Percentiles rank a stretch among this genome's conserved stretches.
phyloP scores from a whole-genome alignment of 2,888 invertebrate species.

The Stomorhina lunata region DNA sequence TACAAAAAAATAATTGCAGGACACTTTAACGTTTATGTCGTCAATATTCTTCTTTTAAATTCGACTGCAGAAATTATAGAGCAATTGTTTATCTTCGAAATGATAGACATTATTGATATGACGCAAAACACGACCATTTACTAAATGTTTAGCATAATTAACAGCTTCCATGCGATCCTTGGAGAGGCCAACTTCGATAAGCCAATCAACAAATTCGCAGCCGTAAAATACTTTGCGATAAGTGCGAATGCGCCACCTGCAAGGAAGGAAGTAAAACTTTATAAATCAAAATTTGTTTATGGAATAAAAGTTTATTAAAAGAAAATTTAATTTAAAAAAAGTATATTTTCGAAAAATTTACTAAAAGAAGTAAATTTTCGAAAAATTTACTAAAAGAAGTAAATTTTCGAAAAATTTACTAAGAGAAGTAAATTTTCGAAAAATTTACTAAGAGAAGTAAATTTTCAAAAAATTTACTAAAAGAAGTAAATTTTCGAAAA shows the following conservation, averaged over 20 bases:
- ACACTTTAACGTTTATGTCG: conserved; percentile 10
- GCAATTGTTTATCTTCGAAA: conserved; percentile 90
- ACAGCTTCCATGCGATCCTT: conserved; percentile 89
- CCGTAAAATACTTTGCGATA: conserved; percentile 92
- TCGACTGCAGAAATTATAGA: conserved; percentile 86
- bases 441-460: too few species aligned
- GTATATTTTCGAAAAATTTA: too few species aligned
- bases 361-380: too few species aligned
- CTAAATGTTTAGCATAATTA: conserved; percentile 89
- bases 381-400: too few species aligned
- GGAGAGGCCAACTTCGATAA: conserved; percentile 89
- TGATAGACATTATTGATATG: conserved; percentile 92
- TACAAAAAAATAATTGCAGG: conserved; percentile 26
- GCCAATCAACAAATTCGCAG: conserved; percentile 91
- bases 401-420: too few species aligned
- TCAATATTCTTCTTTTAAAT: conserved; percentile 69
- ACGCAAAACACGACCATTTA: conserved; percentile 91
- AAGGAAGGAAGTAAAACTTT: conserved; percentile 68
- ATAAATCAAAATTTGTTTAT: too few species aligned
- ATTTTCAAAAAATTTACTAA: too few species aligned
- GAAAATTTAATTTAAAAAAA: too few species aligned
- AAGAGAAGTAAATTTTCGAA: too few species aligned
- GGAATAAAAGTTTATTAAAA: too few species aligned
- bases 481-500: too few species aligned
- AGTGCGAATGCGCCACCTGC: conserved; percentile 88